Evolutionary conservation across 2,113 vertebrate genomes (phyloP).

Genomic region (Stegastes partitus): DNA sequence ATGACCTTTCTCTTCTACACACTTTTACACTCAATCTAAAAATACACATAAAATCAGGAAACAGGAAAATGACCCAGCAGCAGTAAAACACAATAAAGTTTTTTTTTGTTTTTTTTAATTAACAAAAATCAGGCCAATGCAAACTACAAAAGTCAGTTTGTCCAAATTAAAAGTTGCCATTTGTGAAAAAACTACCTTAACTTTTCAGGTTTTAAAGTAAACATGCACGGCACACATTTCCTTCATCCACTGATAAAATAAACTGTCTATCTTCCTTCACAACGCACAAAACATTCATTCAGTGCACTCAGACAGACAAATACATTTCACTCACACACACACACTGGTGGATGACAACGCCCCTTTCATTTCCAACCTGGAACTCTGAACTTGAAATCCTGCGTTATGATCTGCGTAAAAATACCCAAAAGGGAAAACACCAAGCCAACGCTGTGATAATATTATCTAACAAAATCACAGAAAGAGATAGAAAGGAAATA

Average conservation of each 20-base stretch:
- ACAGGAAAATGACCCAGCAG: too few species aligned
- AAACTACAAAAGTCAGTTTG: too few species aligned
- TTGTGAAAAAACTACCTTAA: background rate
- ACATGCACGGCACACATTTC: slow-evolving; percentile 1
- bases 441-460: too few species aligned
- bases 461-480: background rate
- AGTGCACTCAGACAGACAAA: slow-evolving; percentile 11
- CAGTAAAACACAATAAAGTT: too few species aligned
- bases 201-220: background rate
- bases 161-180: background rate
- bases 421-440: slow-evolving; percentile 26
- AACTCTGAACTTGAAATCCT: slow-evolving; percentile 30
- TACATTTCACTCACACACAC: slow-evolving; percentile 5
- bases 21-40: too few species aligned
- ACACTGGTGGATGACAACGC: slow-evolving; percentile 63
- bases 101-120: too few species aligned
- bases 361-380: slow-evolving; percentile 69
- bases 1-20: too few species aligned
- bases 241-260: slow-evolving; percentile 16
- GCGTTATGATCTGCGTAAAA: slow-evolving; percentile 52
- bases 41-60: too few species aligned
- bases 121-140: too few species aligned
- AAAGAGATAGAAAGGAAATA: too few species aligned
- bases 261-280: slow-evolving; percentile 1
- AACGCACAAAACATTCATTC: slow-evolving; percentile 26